These are phyloP conservation scores for Andricus grossulariae DNA, from an alignment of 1,140 invertebrate genomes.

Conservation along the genomic window DNA sequence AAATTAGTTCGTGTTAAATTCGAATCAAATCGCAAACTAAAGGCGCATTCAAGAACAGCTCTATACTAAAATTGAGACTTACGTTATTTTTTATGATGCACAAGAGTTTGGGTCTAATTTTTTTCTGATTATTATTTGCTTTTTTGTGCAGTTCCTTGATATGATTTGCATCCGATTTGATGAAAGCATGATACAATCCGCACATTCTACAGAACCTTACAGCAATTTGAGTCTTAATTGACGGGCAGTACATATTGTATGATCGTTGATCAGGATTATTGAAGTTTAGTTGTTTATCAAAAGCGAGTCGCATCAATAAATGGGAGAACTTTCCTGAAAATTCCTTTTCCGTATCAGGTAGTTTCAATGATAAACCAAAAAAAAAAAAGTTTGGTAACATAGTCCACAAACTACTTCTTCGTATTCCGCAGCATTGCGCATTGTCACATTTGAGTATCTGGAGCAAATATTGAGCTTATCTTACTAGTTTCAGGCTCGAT, in stretches of 20 bases:
- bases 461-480: slow-evolving; percentile 22
- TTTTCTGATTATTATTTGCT: no score
- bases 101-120: no score
- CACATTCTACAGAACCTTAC: neutral
- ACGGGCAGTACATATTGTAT: neutral
- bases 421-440: slow-evolving; percentile 27
- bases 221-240: neutral
- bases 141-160: no score
- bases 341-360: neutral
- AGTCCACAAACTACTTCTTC: slow-evolving; percentile 27
- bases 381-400: slow-evolving; percentile 2
- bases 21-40: no score
- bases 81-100: no score
- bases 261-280: neutral
- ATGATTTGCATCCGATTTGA: no score
- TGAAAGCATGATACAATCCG: slow-evolving; percentile 4
- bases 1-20: no score
- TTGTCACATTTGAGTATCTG: slow-evolving; percentile 17
- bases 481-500: neutral
- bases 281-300: neutral
- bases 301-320: neutral
- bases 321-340: neutral
- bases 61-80: no score
- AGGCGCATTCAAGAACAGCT: no score
- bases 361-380: neutral